Evolutionary conservation across 2,888 invertebrate genomes (phyloP), one percentile per base, ranked within the genome.

Genomic region (Ceriagrion tenellum): DNA sequence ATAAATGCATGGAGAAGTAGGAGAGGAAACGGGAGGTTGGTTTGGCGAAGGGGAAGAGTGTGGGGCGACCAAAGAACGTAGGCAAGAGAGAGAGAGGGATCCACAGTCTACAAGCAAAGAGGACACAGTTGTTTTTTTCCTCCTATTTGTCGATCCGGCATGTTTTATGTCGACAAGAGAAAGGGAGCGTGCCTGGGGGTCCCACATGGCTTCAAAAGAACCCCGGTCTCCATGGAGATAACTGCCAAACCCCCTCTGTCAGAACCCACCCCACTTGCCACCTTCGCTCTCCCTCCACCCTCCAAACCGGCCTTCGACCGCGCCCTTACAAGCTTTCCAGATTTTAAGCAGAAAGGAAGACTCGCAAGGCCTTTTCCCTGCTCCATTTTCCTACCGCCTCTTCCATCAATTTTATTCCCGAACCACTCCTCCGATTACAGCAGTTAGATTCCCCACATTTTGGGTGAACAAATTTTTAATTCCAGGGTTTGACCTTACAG

Each of bases 141-240:
- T 35, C 59, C 13, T 59, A 59, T 81, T 81, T 81, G 35, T 81
- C 35, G 81, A 81, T 81, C 35, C 81, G 81, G 18, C 81, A 81
- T 81, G 81, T 81, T 81, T 81, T 81, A n/a, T 81, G 81, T 81
- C 3, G 35, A 16, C 30, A 81, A 35, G 81, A 81, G 81, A 81
- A 81, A 81, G 81, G 81, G 26, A 81, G 81, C 81, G 81, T 35
- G 81, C 81, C 81, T n/a, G 35, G 35, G 81, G 81, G 35, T 26
- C 81, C 81, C 35, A 0, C 81, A 81, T 35, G 81, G 35, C 81
- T 81, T 81, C 81, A 81, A 81, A 81, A 81, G 81, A 81, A 35
- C 81, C 81, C 81, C 13, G 35, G 81, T 81, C 26, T 35, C 81
- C 81, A 81, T 35, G 81, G 81, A 81, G 81, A 81, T 35, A 35